Base-by-base conservation (phyloP, 2,797 vertebrate species). In the Rhabdophis nuchalis region DNA sequence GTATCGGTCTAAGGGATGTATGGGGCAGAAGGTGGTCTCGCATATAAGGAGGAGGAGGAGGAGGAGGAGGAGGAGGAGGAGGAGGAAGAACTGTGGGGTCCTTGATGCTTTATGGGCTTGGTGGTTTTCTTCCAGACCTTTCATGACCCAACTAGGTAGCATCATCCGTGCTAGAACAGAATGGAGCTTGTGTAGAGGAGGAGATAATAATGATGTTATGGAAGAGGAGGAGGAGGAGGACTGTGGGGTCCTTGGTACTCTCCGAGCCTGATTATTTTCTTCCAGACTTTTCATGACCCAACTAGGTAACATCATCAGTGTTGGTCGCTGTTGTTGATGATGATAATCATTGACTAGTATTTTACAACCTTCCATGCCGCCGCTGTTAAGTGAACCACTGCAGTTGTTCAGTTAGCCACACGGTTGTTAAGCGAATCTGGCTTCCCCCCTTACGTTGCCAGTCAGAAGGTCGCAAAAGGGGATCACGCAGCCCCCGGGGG, bases 351-450 rank as follows among this genome's bases (percentile, higher is more conserved):
- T 16, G 13, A 32, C 12, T 32, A n/a, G 29, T 9, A 14, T 68
- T 68, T n/a, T 32, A 68, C 13, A 68, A 68, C 61, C 61, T 64
- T 64, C 13, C n/a, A 32, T 6, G 61, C 64, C 64, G 16, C 5
- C 0, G 12, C 64, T 68, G 1, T 7, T 16, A 68, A 12, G 61
- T 32, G 12, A 68, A 68, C 16, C 61, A 29, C 27, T 32, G n/a
- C n/a, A 14, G 29, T 32, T 16, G n/a, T 68, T 32, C 16, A 68
- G 2, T 32, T 32, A 14, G 13, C 1, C 14, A 68, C n/a, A 6
- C 0, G 1, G 29, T 64, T 1, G 13, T 16, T 3, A 68, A 32
- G 64, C 0, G 5, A 6, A n/a, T n/a, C 5, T 27, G 4, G n/a
- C n/a, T 68, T 68, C n/a, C n/a, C n/a, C 14, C 5, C 1, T 68